Conservation (phyloP, 2,888 invertebrate species). For the Drosophila suboccidentalis region DNA sequence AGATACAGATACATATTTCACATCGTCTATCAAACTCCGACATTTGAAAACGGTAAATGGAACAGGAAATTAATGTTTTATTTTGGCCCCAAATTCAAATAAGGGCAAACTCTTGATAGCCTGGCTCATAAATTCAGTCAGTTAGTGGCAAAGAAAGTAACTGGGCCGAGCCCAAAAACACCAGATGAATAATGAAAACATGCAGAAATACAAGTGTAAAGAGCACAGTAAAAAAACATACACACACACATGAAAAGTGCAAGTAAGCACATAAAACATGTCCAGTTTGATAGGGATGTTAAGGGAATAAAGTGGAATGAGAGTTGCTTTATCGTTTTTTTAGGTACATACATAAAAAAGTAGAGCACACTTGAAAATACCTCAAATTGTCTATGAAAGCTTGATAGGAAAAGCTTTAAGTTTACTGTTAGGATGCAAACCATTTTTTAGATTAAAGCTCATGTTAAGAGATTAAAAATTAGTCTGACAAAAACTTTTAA, state of each 20-base stretch:
- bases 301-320: not conserved
- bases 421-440: no score
- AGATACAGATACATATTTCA: not conserved
- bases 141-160: conserved; percentile 33
- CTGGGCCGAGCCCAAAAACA: conserved; percentile 12
- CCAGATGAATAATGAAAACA: conserved; percentile 52
- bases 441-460: not conserved
- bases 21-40: conserved; percentile 9
- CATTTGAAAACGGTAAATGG: conserved; percentile 35
- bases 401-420: not conserved
- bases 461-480: not conserved
- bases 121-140: conserved; percentile 31
- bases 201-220: conserved; percentile 24
- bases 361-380: not conserved
- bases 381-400: conserved; percentile 1
- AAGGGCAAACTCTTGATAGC: conserved; percentile 6
- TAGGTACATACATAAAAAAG: conserved; percentile 7
- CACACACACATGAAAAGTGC: conserved; percentile 55
- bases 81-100: conserved; percentile 12
- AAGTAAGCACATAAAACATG: conserved; percentile 55
- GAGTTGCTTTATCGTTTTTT: conserved; percentile 13
- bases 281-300: conserved; percentile 23
- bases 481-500: not conserved
- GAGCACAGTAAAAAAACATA: conserved; percentile 2
- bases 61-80: conserved; percentile 63